These are phyloP conservation scores for Arenicola marina DNA, from an alignment of 2,888 invertebrate genomes.

Conservation along the genomic window DNA sequence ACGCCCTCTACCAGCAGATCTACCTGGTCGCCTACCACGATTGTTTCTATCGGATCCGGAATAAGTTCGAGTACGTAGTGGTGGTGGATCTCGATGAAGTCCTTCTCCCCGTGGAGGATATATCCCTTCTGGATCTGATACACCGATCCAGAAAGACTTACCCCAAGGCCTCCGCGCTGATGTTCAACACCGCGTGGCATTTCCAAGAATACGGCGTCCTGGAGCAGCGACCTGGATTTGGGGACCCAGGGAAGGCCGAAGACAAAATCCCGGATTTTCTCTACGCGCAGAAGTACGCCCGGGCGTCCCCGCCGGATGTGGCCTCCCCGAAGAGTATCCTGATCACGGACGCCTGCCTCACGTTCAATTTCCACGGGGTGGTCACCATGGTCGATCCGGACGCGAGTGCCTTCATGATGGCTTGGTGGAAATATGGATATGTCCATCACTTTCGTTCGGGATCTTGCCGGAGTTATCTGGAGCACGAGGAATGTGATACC, in stretches of 20 bases:
- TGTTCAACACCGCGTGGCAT: conserved; percentile 8
- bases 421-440: too few species aligned
- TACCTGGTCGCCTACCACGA: conserved; percentile 26
- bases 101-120: neutral
- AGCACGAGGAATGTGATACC: too few species aligned
- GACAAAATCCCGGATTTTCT: neutral
- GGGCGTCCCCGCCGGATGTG: neutral
- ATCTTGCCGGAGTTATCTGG: too few species aligned
- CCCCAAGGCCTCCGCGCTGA: neutral
- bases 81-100: conserved; percentile 7
- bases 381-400: too few species aligned
- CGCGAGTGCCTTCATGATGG: too few species aligned
- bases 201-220: conserved; percentile 8
- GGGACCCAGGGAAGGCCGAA: too few species aligned
- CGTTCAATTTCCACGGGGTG: too few species aligned
- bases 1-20: conserved; percentile 26
- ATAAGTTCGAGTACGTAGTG: neutral
- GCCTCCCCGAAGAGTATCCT: neutral
- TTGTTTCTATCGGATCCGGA: conserved; percentile 18
- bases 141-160: neutral
- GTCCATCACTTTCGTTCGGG: too few species aligned
- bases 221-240: too few species aligned
- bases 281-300: conserved; percentile 5
- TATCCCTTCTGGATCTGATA: neutral
- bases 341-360: too few species aligned